A percentile compares a stretch with the other conserved stretches of the same genome.
These are phyloP conservation scores for Drosophila siamana DNA, from an alignment of 2,888 invertebrate species.

Conservation along the genomic window DNA sequence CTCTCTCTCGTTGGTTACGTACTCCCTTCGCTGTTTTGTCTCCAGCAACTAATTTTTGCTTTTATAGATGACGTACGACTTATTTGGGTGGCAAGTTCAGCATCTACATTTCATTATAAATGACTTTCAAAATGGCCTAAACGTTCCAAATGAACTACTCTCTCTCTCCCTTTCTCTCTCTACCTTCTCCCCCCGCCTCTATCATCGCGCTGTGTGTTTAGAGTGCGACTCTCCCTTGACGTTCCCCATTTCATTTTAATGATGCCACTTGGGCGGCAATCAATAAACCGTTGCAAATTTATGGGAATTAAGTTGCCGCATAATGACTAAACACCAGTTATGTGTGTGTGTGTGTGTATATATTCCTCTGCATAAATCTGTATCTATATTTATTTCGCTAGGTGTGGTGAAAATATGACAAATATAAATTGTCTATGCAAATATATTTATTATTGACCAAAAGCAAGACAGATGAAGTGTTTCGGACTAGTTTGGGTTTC, in stretches of 20 bases:
- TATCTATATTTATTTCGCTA: constrained; percentile 1
- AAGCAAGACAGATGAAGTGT: background rate
- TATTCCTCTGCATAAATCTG: constrained; percentile 3
- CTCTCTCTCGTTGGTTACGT: background rate
- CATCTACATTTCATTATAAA: constrained; percentile 80
- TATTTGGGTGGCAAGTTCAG: constrained; percentile 56
- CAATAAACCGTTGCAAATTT: constrained; percentile 73
- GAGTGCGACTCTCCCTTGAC: background rate
- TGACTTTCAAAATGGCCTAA: constrained; percentile 77
- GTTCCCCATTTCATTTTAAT: constrained; percentile 51
- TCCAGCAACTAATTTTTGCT: constrained; percentile 67
- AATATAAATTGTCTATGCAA: constrained; percentile 14
- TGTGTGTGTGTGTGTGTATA: constrained; percentile 3
- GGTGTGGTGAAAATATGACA: constrained; percentile 10
- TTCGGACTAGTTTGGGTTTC: background rate
- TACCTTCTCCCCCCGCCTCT: background rate
- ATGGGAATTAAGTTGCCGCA: constrained; percentile 66
- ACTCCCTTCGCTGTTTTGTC: constrained; percentile 26
- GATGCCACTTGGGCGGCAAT: constrained; percentile 60
- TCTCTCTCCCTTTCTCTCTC: background rate
- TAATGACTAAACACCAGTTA: constrained; percentile 44
- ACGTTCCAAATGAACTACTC: constrained; percentile 62
- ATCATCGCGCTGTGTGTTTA: background rate
- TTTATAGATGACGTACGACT: constrained; percentile 77
- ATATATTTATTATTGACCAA: constrained; percentile 3